phyloP scores from a whole-genome alignment of 2,797 vertebrate species.

The Balearica regulorum region DNA sequence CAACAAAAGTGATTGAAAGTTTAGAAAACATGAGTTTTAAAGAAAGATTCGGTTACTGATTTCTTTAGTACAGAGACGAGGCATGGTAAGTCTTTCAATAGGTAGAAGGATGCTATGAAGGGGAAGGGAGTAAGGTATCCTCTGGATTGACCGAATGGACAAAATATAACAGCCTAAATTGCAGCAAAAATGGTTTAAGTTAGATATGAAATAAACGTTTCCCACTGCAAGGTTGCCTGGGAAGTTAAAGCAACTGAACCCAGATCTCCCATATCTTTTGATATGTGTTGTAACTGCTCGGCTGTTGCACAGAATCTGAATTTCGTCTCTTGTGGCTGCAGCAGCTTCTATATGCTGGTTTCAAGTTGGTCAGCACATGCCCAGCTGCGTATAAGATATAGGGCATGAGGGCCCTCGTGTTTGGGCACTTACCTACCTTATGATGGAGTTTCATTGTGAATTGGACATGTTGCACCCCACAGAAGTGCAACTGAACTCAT shows the following conservation, averaged over 20 bases:
- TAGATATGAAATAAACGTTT: neutral
- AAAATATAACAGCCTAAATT: neutral
- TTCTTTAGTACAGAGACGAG: neutral
- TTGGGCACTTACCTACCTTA: neutral
- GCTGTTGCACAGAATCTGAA: neutral
- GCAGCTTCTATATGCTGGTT: neutral
- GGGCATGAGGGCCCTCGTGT: neutral
- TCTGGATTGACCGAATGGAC: neutral
- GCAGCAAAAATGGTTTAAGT: neutral
- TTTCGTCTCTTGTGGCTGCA: neutral
- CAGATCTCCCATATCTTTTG: neutral
- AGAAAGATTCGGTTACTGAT: neutral
- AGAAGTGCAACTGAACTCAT: neutral
- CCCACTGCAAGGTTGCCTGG: neutral
- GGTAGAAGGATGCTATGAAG: neutral
- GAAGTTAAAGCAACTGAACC: neutral
- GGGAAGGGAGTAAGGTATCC: neutral
- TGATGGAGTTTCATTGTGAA: neutral
- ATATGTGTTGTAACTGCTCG: neutral
- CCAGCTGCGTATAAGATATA: neutral
- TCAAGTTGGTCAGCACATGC: neutral
- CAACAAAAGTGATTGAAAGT: neutral
- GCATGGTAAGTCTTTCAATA: neutral
- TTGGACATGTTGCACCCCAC: neutral
- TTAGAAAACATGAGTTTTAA: neutral